Base-by-base conservation (phyloP, 2,888 invertebrate species). In the Pheosia gnoma region DNA sequence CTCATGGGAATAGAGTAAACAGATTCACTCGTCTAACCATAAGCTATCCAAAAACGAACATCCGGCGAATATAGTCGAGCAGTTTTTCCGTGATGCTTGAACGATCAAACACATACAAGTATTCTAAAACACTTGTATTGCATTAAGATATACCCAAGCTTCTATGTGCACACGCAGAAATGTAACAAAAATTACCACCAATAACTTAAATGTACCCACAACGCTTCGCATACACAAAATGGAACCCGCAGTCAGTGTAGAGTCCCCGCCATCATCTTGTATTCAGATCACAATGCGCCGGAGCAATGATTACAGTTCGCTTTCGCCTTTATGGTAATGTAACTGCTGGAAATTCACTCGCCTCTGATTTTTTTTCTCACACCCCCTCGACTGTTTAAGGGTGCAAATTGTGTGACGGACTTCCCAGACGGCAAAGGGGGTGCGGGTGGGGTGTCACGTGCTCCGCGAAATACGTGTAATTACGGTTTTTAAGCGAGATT, bases 321-420 rank as follows among this genome's bases (percentile, higher is more conserved):
- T 67, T 77, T 71, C 82, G 84, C 86, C 84, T 88, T 89, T 90
- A 90, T 90, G 90, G 78, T 89, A 90, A 90, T 90, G 75, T 81
- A 68, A 80, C 80, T 75, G 83, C 75, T 81, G 81, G 25, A 25
- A 25, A 25, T 25, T 25, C 25, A 25, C 25, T 25, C 25, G 25
- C 25, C 25, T 25, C 25, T 25, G 25, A 57, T 86, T 85, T 83
- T 81, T 54, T 76, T 68, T 73, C 68, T 62, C 68, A 66, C 60
- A 67, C 61, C 66, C 45, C 51, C 7, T 25, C 11, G 37, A 41
- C 41, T 53, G 53, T 43, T 62, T 61, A 60, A 58, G 64, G 57
- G 60, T 57, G 60, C 39, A 57, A 68, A 66, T 69, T 70, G 62
- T 66, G 57, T 67, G 69, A 66, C 57, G 43, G 58, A 65, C 55